A percentile compares a stretch with the other conserved stretches of the same genome.
These are phyloP conservation scores for Dendropsophus ebraccatus DNA, from an alignment of 2,113 vertebrate species.

Conservation along the genomic window DNA sequence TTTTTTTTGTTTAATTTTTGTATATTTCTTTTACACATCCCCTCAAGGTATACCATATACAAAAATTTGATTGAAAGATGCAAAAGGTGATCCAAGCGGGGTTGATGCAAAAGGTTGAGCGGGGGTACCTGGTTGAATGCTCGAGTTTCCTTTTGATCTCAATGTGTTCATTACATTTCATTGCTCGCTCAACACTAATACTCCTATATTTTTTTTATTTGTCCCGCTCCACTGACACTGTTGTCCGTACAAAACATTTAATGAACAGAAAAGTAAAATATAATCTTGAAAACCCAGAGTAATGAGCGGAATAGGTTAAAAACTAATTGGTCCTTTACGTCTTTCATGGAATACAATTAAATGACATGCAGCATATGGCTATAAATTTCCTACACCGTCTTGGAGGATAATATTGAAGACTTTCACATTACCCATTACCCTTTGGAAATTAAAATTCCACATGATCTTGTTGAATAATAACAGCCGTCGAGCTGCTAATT, in stretches of 20 bases:
- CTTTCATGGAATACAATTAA: slow-evolving; percentile 52
- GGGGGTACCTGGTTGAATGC: no score
- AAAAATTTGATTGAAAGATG: no score
- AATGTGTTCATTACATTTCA: no score
- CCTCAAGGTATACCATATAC: no score
- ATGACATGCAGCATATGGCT: slow-evolving; percentile 37
- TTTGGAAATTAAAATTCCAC: slow-evolving; percentile 61
- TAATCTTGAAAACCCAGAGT: background rate
- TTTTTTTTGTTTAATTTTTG: no score
- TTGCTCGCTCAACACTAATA: background rate
- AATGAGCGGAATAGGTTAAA: slow-evolving; percentile 47
- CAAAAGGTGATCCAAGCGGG: no score
- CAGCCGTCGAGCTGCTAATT: slow-evolving; percentile 59
- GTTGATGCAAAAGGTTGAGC: no score
- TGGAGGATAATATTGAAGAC: slow-evolving; percentile 16
- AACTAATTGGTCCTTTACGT: slow-evolving; percentile 42
- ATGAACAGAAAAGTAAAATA: background rate
- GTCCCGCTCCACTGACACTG: background rate
- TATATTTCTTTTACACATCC: no score
- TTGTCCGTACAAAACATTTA: background rate
- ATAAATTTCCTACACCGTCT: slow-evolving; percentile 55
- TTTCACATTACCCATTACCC: slow-evolving; percentile 52
- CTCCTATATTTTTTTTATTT: background rate
- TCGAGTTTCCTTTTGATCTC: no score
- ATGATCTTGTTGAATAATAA: slow-evolving; percentile 60